Evolutionary conservation across 2,888 invertebrate genomes (phyloP).

Genomic region (Drosophila atripex): DNA sequence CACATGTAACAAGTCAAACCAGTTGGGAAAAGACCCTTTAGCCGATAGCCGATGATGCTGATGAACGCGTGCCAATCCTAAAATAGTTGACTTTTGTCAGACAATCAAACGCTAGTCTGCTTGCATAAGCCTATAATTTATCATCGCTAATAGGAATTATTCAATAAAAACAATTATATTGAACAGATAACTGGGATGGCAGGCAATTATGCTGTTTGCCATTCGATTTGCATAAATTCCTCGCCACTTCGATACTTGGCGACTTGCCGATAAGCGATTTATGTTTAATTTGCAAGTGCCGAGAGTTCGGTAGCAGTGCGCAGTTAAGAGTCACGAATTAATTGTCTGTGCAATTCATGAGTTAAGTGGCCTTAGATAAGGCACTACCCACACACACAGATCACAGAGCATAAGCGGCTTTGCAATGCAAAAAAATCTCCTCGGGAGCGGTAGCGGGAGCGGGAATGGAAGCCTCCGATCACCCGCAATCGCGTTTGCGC

Average conservation of each 20-base stretch:
- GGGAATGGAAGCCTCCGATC: slow-evolving; percentile 11
- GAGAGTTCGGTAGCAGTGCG: slow-evolving; percentile 64
- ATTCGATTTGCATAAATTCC: slow-evolving; percentile 26
- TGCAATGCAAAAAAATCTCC: too few species aligned
- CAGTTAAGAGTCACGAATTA: slow-evolving; percentile 53
- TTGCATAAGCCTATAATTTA: slow-evolving; percentile 44
- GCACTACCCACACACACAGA: slow-evolving; percentile 28
- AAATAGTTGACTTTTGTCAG: slow-evolving; percentile 25
- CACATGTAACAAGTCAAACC: slow-evolving; percentile 64
- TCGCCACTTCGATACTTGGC: not conserved
- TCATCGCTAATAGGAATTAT: slow-evolving; percentile 53
- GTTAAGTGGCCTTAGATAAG: slow-evolving; percentile 47
- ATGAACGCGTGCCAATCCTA: slow-evolving; percentile 44
- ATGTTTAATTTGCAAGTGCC: slow-evolving; percentile 71
- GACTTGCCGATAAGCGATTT: slow-evolving; percentile 25
- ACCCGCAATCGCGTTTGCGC: slow-evolving; percentile 57
- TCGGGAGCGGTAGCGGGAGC: slow-evolving; percentile 3
- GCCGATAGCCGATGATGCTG: slow-evolving; percentile 6
- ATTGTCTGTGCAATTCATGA: slow-evolving; percentile 35
- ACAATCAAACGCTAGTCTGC: not conserved
- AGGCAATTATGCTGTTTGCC: slow-evolving; percentile 34
- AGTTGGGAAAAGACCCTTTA: slow-evolving; percentile 23
- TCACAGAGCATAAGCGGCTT: slow-evolving; percentile 6
- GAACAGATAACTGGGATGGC: not conserved
- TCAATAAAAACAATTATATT: slow-evolving; percentile 44